These are phyloP conservation scores for Atherix ibis DNA, from an alignment of 2,888 invertebrate species.

Conservation along the genomic window DNA sequence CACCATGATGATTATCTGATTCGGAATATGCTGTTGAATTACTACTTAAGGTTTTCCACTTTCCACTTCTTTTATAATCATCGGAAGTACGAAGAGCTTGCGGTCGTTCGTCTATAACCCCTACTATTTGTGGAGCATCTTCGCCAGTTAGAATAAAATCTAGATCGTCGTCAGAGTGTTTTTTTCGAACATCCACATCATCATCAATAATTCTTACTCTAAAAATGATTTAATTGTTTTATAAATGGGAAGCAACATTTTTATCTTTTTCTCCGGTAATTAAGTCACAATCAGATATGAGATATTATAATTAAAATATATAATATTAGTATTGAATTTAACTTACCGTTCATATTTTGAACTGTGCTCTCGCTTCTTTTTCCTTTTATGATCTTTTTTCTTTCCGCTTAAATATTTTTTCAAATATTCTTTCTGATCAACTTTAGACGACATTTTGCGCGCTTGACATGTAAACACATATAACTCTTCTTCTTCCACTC, in stretches of 20 bases:
- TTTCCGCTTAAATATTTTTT: slow-evolving; percentile 56
- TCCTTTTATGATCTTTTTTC: slow-evolving; percentile 44
- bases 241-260: too few species aligned
- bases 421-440: slow-evolving; percentile 63
- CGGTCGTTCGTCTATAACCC: slow-evolving; percentile 69
- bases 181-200: slow-evolving; percentile 49
- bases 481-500: slow-evolving; percentile 2
- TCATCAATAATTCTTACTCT: slow-evolving; percentile 78
- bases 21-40: too few species aligned
- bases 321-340: not conserved
- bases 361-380: slow-evolving; percentile 46
- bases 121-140: slow-evolving; percentile 81
- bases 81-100: slow-evolving; percentile 35
- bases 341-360: slow-evolving; percentile 5
- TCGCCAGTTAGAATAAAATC: slow-evolving; percentile 56
- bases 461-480: slow-evolving; percentile 6
- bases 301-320: too few species aligned
- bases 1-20: too few species aligned
- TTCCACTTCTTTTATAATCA: slow-evolving; percentile 14
- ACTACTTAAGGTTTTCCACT: slow-evolving; percentile 28
- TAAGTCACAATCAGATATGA: too few species aligned
- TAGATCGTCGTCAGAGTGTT: slow-evolving; percentile 30
- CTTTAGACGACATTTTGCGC: slow-evolving; percentile 20
- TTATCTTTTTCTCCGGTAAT: too few species aligned
- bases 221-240: too few species aligned